Evolutionary conservation across 2,888 invertebrate species (phyloP), one percentile per base, ranked within the genome.

Genomic region (Stenoptilia bipunctidactyla): DNA sequence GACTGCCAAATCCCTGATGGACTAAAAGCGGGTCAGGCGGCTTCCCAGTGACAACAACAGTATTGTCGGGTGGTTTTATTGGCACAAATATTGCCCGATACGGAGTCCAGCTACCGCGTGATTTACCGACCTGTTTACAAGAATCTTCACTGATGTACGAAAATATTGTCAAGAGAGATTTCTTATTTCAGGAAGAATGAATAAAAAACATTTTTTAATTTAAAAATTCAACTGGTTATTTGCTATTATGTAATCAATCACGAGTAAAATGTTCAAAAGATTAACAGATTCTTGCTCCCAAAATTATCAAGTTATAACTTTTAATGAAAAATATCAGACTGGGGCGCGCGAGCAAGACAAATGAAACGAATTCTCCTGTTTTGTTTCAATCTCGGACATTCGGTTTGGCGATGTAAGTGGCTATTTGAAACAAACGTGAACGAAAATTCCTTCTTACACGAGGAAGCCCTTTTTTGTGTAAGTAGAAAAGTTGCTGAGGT

Each of bases 91-190:
- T 76, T 75, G 76, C 72, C 69, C 68, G 73, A 74, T 72, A 70
- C 65, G 68, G 69, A 69, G 69, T 65, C 66, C 69, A 66, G 66
- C 65, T 61, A 66, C 62, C 60, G 65, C 58, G 67, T 79, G 79
- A 82, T 80, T 80, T 82, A 80, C 74, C 58, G 77, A 66, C 64
- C 69, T 79, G 79, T 82, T 79, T 82, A 80, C 79, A 66, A 63
- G 67, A 65, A 61, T 59, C 66, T 65, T 66, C 66, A 66, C 71
- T 71, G 65, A 64, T 65, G 65, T 58, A 55, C 61, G 71, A 64
- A 69, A 71, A 70, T 64, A 66, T 66, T 62, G 61, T 61, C 8
- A 8, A 20, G 20, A 8, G n/a, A n/a, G n/a, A n/a, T n/a, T n/a
- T n/a, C n/a, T n/a, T n/a, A n/a, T n/a, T n/a, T n/a, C n/a, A n/a